Conservation (phyloP, 2,113 vertebrate genomes). For the Pithys albifrons region DNA sequence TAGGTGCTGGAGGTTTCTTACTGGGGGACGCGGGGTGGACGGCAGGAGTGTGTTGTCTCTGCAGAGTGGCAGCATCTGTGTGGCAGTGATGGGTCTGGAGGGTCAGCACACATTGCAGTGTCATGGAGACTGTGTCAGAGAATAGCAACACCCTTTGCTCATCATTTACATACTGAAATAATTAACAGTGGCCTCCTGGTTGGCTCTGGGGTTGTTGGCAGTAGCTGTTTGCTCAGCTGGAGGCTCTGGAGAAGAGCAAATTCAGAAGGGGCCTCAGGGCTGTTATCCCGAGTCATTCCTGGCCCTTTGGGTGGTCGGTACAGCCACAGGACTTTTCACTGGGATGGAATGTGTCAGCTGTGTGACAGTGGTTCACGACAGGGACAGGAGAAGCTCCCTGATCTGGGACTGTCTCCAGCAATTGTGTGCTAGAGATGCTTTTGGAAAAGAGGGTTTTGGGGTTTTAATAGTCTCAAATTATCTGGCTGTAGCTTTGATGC, state of each 20-base stretch:
- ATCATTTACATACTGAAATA: background rate
- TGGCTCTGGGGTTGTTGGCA: background rate
- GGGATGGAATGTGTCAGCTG: background rate
- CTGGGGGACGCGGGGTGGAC: rapidly evolving
- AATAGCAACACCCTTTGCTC: background rate
- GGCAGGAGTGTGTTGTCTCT: rapidly evolving
- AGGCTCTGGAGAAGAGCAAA: background rate
- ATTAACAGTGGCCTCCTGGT: background rate
- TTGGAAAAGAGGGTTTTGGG: background rate
- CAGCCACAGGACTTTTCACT: background rate
- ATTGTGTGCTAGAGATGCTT: background rate
- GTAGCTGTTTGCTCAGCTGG: conserved; percentile 24
- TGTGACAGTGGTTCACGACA: background rate
- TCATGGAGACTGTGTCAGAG: background rate
- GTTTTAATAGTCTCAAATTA: background rate
- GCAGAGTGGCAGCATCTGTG: rapidly evolving
- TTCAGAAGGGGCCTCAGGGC: background rate
- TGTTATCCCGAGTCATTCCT: background rate
- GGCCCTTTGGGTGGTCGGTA: background rate
- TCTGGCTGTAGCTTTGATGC: background rate
- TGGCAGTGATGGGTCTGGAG: background rate
- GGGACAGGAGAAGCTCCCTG: background rate
- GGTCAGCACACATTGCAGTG: background rate
- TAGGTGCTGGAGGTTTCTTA: conserved; percentile 44
- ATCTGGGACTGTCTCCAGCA: background rate